Evolutionary conservation across 2,113 vertebrate species (phyloP).

Genomic region (Pseudonaja textilis): DNA sequence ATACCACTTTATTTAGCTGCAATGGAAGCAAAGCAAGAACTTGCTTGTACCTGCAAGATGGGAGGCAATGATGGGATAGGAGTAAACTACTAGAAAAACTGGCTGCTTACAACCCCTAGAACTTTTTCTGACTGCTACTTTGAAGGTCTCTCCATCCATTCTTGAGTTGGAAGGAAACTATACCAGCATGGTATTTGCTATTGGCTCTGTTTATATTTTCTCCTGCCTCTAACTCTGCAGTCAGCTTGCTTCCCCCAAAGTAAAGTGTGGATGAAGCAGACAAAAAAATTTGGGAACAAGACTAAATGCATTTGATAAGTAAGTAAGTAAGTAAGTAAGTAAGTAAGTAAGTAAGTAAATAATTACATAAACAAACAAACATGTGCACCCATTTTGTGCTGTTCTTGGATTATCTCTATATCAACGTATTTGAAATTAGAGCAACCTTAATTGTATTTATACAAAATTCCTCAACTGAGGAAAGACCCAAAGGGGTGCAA

Average conservation of each 20-base stretch:
- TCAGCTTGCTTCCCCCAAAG: neutral
- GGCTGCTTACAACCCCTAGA: neutral
- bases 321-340: too few species aligned
- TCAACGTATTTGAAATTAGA: neutral
- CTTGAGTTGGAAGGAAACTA: neutral
- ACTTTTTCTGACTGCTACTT: neutral
- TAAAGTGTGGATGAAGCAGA: neutral
- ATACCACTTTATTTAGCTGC: neutral
- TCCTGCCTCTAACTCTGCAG: neutral
- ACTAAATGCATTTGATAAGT: neutral
- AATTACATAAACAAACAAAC: neutral
- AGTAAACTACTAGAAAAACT: neutral
- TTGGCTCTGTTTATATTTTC: neutral
- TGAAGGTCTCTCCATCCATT: neutral
- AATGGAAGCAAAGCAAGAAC: neutral
- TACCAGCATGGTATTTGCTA: neutral
- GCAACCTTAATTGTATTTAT: neutral
- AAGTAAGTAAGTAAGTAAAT: too few species aligned
- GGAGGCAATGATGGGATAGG: neutral
- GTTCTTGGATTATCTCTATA: neutral
- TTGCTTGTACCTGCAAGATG: neutral
- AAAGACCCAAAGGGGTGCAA: neutral
- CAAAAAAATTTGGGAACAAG: neutral
- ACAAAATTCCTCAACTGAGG: neutral
- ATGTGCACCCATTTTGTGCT: neutral